phyloP scores from a whole-genome alignment of 1,140 invertebrate genomes.

The Platyura marginata region DNA sequence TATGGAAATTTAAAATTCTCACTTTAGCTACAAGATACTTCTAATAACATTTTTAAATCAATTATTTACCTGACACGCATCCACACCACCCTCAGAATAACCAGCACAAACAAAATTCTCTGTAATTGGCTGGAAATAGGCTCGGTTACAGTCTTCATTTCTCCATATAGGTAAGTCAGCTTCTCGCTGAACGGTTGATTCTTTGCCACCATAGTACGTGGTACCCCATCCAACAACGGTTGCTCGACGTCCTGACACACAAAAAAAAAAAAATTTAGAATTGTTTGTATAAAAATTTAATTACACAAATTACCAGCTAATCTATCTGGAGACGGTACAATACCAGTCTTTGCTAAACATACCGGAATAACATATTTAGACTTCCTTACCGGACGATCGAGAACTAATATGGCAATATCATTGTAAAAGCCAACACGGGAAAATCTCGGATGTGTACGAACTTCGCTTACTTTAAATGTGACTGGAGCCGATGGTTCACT shows the following conservation, averaged over 20 bases:
- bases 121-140: slow-evolving; percentile 83
- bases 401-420: slow-evolving; percentile 51
- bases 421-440: slow-evolving; percentile 77
- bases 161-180: slow-evolving; percentile 76
- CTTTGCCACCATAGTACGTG: slow-evolving; percentile 66
- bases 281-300: not conserved
- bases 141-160: slow-evolving; percentile 74
- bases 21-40: not conserved
- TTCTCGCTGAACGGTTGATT: slow-evolving; percentile 65
- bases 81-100: slow-evolving; percentile 72
- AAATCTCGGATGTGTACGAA: slow-evolving; percentile 63
- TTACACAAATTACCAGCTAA: slow-evolving; percentile 8
- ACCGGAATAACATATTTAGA: slow-evolving; percentile 75
- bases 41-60: not conserved
- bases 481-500: slow-evolving; percentile 63
- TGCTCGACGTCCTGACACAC: slow-evolving; percentile 29
- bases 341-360: slow-evolving; percentile 44
- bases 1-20: slow-evolving; percentile 1
- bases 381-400: slow-evolving; percentile 46
- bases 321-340: slow-evolving; percentile 20
- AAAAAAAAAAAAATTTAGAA: not conserved
- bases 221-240: slow-evolving; percentile 89
- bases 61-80: slow-evolving; percentile 65
- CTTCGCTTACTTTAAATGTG: slow-evolving; percentile 54
- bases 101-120: slow-evolving; percentile 82